Conservation (phyloP, 2,113 vertebrate species). For the Amazona vittata region DNA sequence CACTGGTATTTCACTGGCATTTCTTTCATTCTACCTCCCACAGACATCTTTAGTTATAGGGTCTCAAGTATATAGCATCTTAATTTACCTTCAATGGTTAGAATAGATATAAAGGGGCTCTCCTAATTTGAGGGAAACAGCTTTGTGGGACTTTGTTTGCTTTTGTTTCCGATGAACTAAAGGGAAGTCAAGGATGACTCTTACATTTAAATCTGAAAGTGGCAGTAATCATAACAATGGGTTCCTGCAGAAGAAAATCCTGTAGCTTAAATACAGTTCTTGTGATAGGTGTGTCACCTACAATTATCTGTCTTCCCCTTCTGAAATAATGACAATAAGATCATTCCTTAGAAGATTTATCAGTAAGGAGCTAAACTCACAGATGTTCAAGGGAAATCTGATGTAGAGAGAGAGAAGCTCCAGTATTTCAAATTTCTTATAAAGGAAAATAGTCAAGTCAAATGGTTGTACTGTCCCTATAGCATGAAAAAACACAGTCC, state of each 20-base stretch:
- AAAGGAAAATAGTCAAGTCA: background rate
- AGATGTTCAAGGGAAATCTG: background rate
- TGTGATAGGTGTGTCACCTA: background rate
- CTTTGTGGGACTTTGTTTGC: background rate
- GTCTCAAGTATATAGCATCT: background rate
- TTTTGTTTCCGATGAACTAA: background rate
- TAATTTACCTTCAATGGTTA: background rate
- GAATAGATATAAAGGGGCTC: background rate
- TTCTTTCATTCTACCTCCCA: background rate
- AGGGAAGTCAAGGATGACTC: background rate
- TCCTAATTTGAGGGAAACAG: background rate
- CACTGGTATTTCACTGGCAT: background rate
- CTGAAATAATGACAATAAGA: background rate
- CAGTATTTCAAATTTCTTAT: background rate
- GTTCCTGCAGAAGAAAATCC: background rate
- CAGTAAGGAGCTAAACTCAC: background rate
- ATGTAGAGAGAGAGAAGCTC: background rate
- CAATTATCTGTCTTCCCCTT: background rate
- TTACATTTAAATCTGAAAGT: background rate
- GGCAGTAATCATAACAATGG: background rate
- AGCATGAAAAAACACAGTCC: background rate
- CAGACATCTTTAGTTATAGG: background rate
- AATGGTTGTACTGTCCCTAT: background rate
- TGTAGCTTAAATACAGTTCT: background rate
- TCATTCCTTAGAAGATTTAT: background rate